Conservation (phyloP, 1,140 invertebrate species). For the Drosophila sproati region DNA sequence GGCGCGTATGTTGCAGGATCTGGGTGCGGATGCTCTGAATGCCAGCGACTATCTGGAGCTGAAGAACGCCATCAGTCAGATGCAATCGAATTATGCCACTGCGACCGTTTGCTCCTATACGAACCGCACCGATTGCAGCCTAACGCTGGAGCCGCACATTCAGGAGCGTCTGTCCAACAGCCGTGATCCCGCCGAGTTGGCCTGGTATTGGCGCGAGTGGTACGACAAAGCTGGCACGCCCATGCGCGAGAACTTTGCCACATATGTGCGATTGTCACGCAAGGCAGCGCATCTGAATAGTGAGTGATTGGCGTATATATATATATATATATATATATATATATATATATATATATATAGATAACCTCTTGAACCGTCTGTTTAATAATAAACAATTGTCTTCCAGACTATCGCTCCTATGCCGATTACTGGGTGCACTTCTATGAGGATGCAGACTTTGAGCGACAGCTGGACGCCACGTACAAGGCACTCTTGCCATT, state of each 20-base stretch:
- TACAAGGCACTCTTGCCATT: conserved; percentile 87
- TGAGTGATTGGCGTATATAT: conserved; percentile 85
- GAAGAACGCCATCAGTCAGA: conserved; percentile 88
- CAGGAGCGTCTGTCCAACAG: conserved; percentile 88
- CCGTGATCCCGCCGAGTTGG: conserved; percentile 90
- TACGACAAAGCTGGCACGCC: conserved; percentile 89
- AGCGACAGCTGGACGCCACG: conserved; percentile 84
- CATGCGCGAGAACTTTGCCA: conserved; percentile 88
- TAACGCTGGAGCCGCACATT: conserved; percentile 92
- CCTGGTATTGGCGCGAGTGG: conserved; percentile 92
- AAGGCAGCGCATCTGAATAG: conserved; percentile 92
- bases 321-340: background rate
- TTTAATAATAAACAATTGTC: conserved; percentile 6
- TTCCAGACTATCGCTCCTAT: conserved; percentile 68
- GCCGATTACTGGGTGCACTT: conserved; percentile 85
- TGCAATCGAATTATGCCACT: conserved; percentile 92
- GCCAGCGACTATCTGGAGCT: conserved; percentile 84
- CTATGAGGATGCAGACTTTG: conserved; percentile 86
- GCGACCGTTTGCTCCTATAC: conserved; percentile 91
- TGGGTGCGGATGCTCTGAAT: conserved; percentile 61
- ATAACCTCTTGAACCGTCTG: conserved; percentile 29
- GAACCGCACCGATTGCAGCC: conserved; percentile 89
- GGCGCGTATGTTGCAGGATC: conserved; percentile 56
- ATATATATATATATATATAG: background rate
- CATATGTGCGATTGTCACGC: conserved; percentile 91